Evolutionary conservation across 2,888 invertebrate genomes (phyloP).

Genomic region (Habroteleia sp.): DNA sequence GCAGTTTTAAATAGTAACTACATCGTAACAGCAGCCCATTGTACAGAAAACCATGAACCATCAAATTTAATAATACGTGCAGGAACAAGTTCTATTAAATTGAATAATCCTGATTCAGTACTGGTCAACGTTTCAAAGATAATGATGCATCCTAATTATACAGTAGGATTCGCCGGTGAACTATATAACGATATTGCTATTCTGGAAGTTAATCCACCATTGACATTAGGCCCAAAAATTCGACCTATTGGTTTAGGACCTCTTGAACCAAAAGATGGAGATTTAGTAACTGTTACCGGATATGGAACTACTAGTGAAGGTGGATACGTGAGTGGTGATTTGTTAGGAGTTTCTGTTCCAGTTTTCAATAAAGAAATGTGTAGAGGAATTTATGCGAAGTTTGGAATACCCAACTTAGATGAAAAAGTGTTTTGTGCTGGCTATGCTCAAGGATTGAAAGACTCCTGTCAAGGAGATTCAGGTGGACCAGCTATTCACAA

Average conservation of each 20-base stretch:
- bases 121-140: background rate
- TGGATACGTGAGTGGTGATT: background rate
- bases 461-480: slow-evolving; percentile 44
- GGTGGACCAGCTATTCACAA: slow-evolving; percentile 40
- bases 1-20: slow-evolving; percentile 7
- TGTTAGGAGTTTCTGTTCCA: slow-evolving; percentile 16
- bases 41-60: background rate
- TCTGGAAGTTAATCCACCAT: slow-evolving; percentile 1
- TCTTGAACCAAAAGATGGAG: background rate
- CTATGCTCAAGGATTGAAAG: slow-evolving; percentile 3
- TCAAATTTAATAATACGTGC: background rate
- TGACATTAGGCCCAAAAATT: background rate
- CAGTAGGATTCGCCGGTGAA: background rate
- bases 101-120: background rate
- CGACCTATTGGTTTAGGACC: slow-evolving; percentile 1
- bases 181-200: slow-evolving; percentile 24
- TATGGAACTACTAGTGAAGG: slow-evolving; percentile 3
- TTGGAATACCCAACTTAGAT: background rate
- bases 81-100: background rate
- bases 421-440: slow-evolving; percentile 30
- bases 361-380: background rate
- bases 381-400: background rate
- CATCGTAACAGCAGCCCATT: slow-evolving; percentile 27
- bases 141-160: slow-evolving; percentile 1
- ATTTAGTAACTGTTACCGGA: slow-evolving; percentile 14